Evolutionary conservation across 2,888 invertebrate genomes (phyloP).

Genomic region (Blastobasis adustella): DNA sequence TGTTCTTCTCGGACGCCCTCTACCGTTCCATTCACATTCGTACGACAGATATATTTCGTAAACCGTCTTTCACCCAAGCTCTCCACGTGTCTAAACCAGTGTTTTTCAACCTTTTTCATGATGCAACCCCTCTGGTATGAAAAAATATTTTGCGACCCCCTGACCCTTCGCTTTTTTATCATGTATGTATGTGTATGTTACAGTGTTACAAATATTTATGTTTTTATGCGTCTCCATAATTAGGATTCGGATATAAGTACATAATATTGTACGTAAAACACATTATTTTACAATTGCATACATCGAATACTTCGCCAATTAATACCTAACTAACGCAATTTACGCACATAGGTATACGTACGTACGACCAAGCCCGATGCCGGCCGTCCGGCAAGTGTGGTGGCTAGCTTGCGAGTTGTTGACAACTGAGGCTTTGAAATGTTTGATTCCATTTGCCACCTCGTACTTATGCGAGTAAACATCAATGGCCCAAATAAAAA

Average conservation of each 20-base stretch:
- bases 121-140: background rate
- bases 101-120: constrained; percentile 3
- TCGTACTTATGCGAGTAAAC: constrained; percentile 12
- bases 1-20: no score
- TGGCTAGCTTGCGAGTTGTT: background rate
- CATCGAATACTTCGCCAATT: constrained; percentile 4
- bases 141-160: background rate
- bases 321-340: no score
- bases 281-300: constrained; percentile 2
- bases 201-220: background rate
- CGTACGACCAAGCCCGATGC: constrained; percentile 4
- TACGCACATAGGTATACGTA: constrained; percentile 4
- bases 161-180: background rate
- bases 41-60: no score
- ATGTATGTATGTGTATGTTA: background rate
- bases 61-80: no score
- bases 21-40: no score
- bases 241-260: constrained; percentile 4
- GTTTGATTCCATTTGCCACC: background rate
- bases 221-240: constrained; percentile 3
- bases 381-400: constrained; percentile 1
- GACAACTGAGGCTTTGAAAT: constrained; percentile 1
- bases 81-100: background rate
- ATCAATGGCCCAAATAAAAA: constrained; percentile 24
- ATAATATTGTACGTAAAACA: constrained; percentile 2